Conservation (phyloP, 2,797 vertebrate genomes). For the Brachyrhaphis roseni region DNA sequence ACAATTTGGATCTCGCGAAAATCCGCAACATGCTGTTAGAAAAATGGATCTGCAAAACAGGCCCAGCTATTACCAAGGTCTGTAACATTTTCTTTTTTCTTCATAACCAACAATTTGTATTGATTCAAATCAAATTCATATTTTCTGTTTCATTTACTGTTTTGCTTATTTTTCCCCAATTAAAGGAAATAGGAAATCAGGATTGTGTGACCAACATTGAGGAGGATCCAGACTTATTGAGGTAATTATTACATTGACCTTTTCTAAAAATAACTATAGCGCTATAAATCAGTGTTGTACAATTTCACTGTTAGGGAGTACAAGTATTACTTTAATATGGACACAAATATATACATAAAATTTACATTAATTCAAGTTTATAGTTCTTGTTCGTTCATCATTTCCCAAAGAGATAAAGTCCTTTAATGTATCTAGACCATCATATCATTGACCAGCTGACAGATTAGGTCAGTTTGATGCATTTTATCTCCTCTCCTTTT, state of each 20-base stretch:
- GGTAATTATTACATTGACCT: conserved; percentile 71
- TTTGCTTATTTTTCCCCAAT: conserved; percentile 3
- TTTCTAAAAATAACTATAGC: too few species aligned
- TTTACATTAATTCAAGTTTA: too few species aligned
- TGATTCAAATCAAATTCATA: not conserved
- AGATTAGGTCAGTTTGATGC: not conserved
- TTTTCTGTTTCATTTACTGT: not conserved
- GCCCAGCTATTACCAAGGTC: conserved; percentile 77
- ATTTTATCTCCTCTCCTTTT: not conserved
- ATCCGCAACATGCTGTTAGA: conserved; percentile 88
- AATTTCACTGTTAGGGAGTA: too few species aligned
- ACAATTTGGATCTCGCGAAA: conserved; percentile 88
- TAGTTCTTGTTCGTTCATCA: not conserved
- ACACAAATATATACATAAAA: too few species aligned
- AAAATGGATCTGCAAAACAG: conserved; percentile 90
- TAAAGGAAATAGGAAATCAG: conserved; percentile 76
- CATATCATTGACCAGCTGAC: not conserved
- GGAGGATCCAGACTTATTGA: conserved; percentile 88
- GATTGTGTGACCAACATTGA: conserved; percentile 81
- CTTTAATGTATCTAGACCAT: not conserved
- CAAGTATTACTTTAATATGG: too few species aligned
- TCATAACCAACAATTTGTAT: not conserved
- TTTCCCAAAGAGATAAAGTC: not conserved
- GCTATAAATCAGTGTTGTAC: not conserved
- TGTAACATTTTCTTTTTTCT: conserved; percentile 36